Percentiles rank a stretch among this genome's conserved stretches.
These are phyloP conservation scores for Synchiropus splendidus DNA, from an alignment of 2,113 vertebrate genomes.

Conservation along the genomic window DNA sequence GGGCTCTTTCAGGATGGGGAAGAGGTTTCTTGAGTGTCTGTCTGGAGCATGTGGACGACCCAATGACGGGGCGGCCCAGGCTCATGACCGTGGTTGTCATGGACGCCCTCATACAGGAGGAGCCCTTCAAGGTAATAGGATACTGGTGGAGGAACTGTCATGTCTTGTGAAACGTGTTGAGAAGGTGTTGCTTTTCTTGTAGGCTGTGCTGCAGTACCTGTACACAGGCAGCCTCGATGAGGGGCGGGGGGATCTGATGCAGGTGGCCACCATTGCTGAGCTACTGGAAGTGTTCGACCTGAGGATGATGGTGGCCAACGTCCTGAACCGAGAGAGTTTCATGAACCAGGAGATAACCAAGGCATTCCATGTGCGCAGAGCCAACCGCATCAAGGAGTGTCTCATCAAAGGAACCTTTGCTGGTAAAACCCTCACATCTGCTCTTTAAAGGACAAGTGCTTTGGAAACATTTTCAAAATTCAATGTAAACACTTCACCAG, in stretches of 20 bases:
- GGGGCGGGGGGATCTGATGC: slow-evolving; percentile 70
- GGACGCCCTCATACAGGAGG: slow-evolving; percentile 72
- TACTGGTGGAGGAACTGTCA: neutral
- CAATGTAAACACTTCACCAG: no score
- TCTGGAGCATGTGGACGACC: slow-evolving; percentile 71
- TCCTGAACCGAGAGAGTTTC: slow-evolving; percentile 86
- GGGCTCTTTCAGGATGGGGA: slow-evolving; percentile 72
- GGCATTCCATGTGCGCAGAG: slow-evolving; percentile 84
- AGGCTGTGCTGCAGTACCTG: slow-evolving; percentile 78
- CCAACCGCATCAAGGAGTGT: slow-evolving; percentile 87
- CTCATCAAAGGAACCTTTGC: slow-evolving; percentile 79
- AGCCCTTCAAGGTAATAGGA: slow-evolving; percentile 64
- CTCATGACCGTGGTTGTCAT: slow-evolving; percentile 76
- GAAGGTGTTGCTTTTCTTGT: slow-evolving; percentile 14
- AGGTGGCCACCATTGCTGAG: slow-evolving; percentile 82
- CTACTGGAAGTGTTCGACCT: slow-evolving; percentile 84
- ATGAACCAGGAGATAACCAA: slow-evolving; percentile 94
- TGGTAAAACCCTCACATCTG: slow-evolving; percentile 56
- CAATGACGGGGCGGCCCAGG: slow-evolving; percentile 62
- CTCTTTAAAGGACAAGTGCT: no score
- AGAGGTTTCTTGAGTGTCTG: slow-evolving; percentile 74
- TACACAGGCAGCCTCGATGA: slow-evolving; percentile 79
- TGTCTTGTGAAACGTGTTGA: neutral
- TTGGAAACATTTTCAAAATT: no score
- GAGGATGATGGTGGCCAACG: slow-evolving; percentile 87